These are phyloP conservation scores for Osmerus mordax DNA, from an alignment of 2,113 vertebrate genomes.

Conservation along the genomic window DNA sequence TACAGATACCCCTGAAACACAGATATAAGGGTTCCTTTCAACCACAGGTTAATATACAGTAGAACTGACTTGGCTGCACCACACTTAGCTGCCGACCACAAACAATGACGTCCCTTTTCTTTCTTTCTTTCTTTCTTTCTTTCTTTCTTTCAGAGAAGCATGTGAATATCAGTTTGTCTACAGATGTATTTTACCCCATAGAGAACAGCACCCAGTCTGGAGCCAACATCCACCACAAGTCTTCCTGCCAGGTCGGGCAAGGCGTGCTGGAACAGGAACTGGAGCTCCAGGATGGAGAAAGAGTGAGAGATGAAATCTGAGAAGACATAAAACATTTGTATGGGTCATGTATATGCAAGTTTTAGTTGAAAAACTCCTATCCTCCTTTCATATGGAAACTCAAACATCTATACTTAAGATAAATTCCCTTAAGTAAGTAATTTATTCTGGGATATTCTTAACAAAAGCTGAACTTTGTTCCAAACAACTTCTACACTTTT, in stretches of 20 bases:
- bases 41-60: background rate
- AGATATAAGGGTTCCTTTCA: background rate
- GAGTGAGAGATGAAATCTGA: conserved; percentile 94
- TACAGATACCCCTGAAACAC: conserved; percentile 82
- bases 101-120: too few species aligned
- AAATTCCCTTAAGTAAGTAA: too few species aligned
- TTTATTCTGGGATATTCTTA: too few species aligned
- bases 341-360: background rate
- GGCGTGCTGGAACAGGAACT: conserved; percentile 85
- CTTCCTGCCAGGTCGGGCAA: conserved; percentile 86
- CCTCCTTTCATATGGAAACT: background rate
- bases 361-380: too few species aligned
- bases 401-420: background rate
- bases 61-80: background rate
- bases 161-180: background rate
- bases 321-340: conserved; percentile 36
- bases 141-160: background rate
- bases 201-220: conserved; percentile 88
- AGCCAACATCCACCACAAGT: conserved; percentile 87
- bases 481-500: too few species aligned
- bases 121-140: background rate
- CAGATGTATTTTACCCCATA: conserved; percentile 77
- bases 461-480: too few species aligned
- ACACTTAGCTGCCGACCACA: too few species aligned
- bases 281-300: conserved; percentile 86